These are phyloP conservation scores for Sebastolobus altivelis DNA, from an alignment of 2,797 vertebrate genomes.

Conservation along the genomic window DNA sequence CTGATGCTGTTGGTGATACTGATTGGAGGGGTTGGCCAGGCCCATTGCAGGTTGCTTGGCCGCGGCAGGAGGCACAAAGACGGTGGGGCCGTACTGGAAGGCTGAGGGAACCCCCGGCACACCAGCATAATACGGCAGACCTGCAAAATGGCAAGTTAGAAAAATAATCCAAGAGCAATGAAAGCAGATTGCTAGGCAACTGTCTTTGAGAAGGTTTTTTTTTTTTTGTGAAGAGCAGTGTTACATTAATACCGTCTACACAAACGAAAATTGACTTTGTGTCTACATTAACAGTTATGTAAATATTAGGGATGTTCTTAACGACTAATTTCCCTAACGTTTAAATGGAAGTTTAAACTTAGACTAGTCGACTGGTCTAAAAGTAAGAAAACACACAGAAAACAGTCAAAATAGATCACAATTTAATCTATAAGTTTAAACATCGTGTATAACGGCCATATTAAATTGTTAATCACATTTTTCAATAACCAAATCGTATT, in stretches of 20 bases:
- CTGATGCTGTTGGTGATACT: conserved; percentile 93
- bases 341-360: too few species aligned
- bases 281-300: background rate
- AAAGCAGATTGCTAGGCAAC: background rate
- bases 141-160: conserved; percentile 53
- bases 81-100: conserved; percentile 95
- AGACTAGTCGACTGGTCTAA: too few species aligned
- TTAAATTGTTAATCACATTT: too few species aligned
- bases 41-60: conserved; percentile 94
- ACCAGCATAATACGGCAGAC: conserved; percentile 94
- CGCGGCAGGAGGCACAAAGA: conserved; percentile 95
- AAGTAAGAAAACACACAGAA: too few species aligned
- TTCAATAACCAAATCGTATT: too few species aligned
- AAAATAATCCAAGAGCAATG: background rate
- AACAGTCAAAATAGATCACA: too few species aligned
- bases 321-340: too few species aligned
- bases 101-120: conserved; percentile 93
- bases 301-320: too few species aligned
- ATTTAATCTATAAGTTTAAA: too few species aligned
- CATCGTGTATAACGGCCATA: too few species aligned
- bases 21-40: conserved; percentile 87
- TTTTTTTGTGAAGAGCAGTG: background rate
- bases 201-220: too few species aligned
- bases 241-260: background rate
- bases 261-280: background rate